Evolutionary conservation across 2,797 vertebrate genomes (phyloP), one percentile per base, ranked within the genome.

Genomic region (Coracias cyanogaster): DNA sequence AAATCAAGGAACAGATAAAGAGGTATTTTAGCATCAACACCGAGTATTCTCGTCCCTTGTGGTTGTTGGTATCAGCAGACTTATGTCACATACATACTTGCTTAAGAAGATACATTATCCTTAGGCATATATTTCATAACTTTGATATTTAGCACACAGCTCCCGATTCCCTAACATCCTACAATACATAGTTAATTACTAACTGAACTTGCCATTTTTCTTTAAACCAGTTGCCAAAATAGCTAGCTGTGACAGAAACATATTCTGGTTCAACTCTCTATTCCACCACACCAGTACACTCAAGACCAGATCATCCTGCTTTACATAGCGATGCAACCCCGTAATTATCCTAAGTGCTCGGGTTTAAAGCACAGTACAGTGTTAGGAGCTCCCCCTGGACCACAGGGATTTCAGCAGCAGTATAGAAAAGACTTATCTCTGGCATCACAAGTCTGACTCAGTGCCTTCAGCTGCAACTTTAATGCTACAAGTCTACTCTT

Each of bases 81-180:
- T 89, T 4, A 43, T 64, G 69, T 61, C 82, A 88, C 8, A 51
- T 0, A 39, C 11, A n/a, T 69, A 46, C 45, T 82, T 77, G 43
- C 58, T 82, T 60, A 73, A 80, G 45, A 65, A 45, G 78, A 80
- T 41, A 43, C 62, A 60, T 71, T 83, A 94, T 81, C 86, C 80
- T 90, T 89, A 70, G 80, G 58, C n/a, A 85, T 78, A 52, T n/a
- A 86, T 86, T 91, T 91, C 88, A 67, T 83, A 67, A 82, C 33
- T 82, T 65, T n/a, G 67, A 81, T 94, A 92, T 41, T 76, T 74
- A 76, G 55, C 82, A 85, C 70, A 72, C 86, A 82, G 65, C 57
- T 74, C 64, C 82, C 89, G 83, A 93, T 71, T 54, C 66, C 43
- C 51, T 49, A 73, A 76, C 49, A 70, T 51, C 37, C 65, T 51